Evolutionary conservation across 2,113 vertebrate genomes (phyloP).

Genomic region (Triplophysa siluroides): DNA sequence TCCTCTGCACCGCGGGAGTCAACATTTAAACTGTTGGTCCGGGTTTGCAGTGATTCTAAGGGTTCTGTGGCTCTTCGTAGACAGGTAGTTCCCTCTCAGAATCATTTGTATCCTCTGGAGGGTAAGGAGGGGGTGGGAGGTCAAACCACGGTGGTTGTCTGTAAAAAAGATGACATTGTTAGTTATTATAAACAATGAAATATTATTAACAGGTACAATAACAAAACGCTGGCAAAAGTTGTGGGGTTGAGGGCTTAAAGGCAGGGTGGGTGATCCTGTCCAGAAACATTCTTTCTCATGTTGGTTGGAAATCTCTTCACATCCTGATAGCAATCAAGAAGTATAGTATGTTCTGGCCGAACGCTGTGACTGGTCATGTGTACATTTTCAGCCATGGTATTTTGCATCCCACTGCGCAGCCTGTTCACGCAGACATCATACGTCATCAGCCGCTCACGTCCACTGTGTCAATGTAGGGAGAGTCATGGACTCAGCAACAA

Average conservation of each 20-base stretch:
- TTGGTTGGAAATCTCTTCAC: too few relatives aligned
- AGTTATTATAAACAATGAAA: neutral
- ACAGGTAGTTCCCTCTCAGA: slow-evolving; percentile 83
- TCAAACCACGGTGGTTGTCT: slow-evolving; percentile 95
- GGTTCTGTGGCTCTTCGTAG: slow-evolving; percentile 72
- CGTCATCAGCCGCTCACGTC: too few relatives aligned
- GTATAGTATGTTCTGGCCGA: too few relatives aligned
- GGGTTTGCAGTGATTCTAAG: neutral
- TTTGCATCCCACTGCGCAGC: too few relatives aligned
- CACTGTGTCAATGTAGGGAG: too few relatives aligned
- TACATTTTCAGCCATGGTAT: too few relatives aligned
- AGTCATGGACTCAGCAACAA: too few relatives aligned
- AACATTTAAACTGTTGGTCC: neutral
- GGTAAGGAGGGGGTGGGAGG: slow-evolving; percentile 93
- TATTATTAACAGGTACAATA: neutral
- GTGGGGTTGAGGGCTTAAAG: neutral
- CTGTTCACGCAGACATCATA: too few relatives aligned
- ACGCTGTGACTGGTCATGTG: too few relatives aligned
- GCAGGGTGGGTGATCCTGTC: too few relatives aligned
- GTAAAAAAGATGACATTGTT: neutral
- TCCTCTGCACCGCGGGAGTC: neutral
- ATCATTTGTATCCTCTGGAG: slow-evolving; percentile 75
- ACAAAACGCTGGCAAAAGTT: neutral
- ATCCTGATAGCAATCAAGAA: too few relatives aligned
- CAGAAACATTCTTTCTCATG: too few relatives aligned